Conservation (phyloP, 2,113 vertebrate genomes). For the Butorides virescens region DNA sequence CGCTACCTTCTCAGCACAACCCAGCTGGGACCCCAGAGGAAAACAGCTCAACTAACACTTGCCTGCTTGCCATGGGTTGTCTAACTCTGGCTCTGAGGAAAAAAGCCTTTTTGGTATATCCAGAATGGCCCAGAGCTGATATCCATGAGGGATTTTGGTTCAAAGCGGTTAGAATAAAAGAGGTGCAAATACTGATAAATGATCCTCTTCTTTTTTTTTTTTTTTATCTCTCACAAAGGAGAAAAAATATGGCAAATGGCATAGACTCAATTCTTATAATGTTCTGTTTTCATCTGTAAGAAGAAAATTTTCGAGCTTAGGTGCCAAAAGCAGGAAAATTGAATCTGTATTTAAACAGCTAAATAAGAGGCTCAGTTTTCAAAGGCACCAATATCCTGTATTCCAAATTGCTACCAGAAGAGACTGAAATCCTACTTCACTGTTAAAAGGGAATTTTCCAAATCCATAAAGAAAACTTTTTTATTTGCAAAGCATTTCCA, state of each 20-base stretch:
- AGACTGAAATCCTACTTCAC: background rate
- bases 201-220: background rate
- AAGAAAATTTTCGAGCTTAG: constrained; percentile 48
- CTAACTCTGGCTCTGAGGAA: background rate
- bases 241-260: background rate
- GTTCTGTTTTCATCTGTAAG: constrained; percentile 42
- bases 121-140: background rate
- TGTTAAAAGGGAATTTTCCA: background rate
- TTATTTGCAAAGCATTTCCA: background rate
- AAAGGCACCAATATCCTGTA: background rate
- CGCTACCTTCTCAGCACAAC: background rate
- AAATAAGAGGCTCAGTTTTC: constrained; percentile 52
- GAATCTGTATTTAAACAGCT: constrained; percentile 56
- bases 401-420: constrained; percentile 23
- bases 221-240: background rate
- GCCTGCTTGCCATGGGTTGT: background rate
- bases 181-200: background rate
- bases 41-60: background rate
- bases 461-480: background rate
- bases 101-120: background rate
- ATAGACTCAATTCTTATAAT: constrained; percentile 27
- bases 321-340: constrained; percentile 58
- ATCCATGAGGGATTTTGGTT: background rate
- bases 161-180: background rate
- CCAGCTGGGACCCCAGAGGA: background rate